Percentiles rank a stretch among this genome's conserved stretches.
These are phyloP conservation scores for Orthonyx spaldingii DNA, from an alignment of 2,113 vertebrate species.

Conservation along the genomic window DNA sequence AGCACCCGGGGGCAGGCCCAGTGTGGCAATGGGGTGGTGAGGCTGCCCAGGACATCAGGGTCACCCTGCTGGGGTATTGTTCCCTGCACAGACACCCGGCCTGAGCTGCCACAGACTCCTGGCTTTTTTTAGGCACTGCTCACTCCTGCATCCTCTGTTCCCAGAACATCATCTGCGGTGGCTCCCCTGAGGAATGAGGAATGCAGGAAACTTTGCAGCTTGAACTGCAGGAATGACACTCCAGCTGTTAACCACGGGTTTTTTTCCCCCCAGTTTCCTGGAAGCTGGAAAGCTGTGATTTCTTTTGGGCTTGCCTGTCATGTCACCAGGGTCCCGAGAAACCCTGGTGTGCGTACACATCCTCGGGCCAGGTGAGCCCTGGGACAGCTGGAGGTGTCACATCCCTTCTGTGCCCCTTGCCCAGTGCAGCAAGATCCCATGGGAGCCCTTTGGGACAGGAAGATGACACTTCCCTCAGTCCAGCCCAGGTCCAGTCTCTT, in stretches of 20 bases:
- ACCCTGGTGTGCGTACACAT: not conserved
- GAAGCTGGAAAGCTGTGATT: not conserved
- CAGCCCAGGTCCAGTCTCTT: not conserved
- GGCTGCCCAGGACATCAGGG: not conserved
- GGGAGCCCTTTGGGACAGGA: not conserved
- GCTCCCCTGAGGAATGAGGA: not conserved
- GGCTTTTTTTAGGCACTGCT: not conserved
- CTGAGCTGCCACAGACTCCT: not conserved
- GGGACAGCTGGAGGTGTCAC: not conserved
- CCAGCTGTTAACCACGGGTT: not conserved
- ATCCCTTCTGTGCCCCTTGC: too few species aligned
- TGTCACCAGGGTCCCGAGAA: not conserved
- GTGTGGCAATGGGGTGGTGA: not conserved
- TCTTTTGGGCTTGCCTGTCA: not conserved
- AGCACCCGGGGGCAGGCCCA: not conserved
- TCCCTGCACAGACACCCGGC: not conserved
- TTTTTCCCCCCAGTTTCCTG: not conserved
- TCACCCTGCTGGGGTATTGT: accelerated
- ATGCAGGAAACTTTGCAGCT: not conserved
- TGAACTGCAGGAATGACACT: accelerated
- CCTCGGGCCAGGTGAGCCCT: not conserved
- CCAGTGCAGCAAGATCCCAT: too few species aligned
- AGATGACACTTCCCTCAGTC: accelerated
- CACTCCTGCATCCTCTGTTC: not conserved
- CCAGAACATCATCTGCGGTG: not conserved